Evolutionary conservation across 2,888 invertebrate genomes (phyloP).

Genomic region (Dinocampus coccinellae): DNA sequence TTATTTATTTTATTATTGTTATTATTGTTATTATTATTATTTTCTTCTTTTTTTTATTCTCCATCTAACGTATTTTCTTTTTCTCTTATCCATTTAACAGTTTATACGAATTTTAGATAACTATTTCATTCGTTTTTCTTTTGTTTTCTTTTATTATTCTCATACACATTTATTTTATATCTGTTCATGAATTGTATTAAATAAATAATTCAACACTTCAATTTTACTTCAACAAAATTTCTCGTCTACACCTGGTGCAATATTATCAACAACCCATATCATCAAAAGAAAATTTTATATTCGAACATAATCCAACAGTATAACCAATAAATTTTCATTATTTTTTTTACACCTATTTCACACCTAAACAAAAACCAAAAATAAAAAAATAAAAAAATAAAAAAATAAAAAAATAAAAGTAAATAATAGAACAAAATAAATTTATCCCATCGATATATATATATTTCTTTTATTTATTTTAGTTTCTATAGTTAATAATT

Average conservation of each 20-base stretch:
- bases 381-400: no score
- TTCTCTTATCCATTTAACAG: no score
- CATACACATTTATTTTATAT: constrained; percentile 49
- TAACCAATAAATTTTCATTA: neutral
- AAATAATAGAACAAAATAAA: neutral
- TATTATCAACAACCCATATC: neutral
- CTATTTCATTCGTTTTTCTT: neutral
- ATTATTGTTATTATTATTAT: neutral
- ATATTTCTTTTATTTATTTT: neutral
- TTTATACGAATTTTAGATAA: no score
- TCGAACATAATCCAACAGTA: no score
- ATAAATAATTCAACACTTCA: constrained; percentile 6
- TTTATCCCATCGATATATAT: neutral
- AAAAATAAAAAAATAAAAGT: neutral
- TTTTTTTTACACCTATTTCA: neutral
- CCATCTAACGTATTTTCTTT: no score
- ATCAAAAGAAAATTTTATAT: neutral
- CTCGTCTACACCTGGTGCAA: constrained; percentile 20
- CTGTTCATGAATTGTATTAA: neutral
- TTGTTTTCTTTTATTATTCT: constrained; percentile 59
- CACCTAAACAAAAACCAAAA: no score
- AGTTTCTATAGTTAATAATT: neutral
- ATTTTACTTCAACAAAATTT: constrained; percentile 1
- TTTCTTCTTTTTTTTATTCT: neutral
- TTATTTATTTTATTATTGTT: no score